These are phyloP conservation scores for Matsumurasca onukii DNA, from an alignment of 1,140 invertebrate genomes.

Conservation along the genomic window DNA sequence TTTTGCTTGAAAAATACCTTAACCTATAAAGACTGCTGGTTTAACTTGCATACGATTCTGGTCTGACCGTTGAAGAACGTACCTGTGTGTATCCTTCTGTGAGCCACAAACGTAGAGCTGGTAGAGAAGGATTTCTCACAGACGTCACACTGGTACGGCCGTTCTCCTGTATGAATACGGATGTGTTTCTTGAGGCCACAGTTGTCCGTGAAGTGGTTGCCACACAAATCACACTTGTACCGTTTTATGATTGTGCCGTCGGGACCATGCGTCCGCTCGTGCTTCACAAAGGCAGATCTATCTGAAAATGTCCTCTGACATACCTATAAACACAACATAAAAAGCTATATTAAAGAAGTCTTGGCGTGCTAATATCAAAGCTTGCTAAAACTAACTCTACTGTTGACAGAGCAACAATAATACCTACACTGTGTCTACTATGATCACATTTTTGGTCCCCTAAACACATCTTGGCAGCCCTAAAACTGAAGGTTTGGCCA, in stretches of 20 bases:
- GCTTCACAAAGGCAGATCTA: conserved; percentile 37
- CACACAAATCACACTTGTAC: conserved; percentile 34
- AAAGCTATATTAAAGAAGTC: too few species aligned
- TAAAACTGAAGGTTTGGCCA: too few species aligned
- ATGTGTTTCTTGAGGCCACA: conserved; percentile 37
- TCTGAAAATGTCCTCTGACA: conserved; percentile 31
- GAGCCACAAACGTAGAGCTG: conserved; percentile 85
- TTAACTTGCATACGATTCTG: too few species aligned
- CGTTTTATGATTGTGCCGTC: conserved; percentile 32
- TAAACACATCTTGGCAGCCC: too few species aligned
- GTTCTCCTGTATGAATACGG: conserved; percentile 39
- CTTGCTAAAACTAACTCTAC: too few species aligned
- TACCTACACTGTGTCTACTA: too few species aligned
- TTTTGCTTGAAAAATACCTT: too few species aligned
- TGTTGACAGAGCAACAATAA: too few species aligned
- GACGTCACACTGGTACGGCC: conserved; percentile 74
- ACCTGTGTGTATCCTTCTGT: conserved; percentile 75
- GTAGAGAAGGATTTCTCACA: conserved; percentile 87
- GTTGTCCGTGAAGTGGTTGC: conserved; percentile 37
- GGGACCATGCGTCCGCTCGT: conserved; percentile 34
- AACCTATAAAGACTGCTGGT: too few species aligned
- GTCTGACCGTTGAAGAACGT: neutral
- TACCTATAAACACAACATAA: neutral
- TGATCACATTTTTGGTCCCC: too few species aligned
- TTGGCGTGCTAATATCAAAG: too few species aligned